Evolutionary conservation across 2,113 vertebrate species (phyloP), one percentile per base, ranked within the genome.

Genomic region (Aegypius monachus): DNA sequence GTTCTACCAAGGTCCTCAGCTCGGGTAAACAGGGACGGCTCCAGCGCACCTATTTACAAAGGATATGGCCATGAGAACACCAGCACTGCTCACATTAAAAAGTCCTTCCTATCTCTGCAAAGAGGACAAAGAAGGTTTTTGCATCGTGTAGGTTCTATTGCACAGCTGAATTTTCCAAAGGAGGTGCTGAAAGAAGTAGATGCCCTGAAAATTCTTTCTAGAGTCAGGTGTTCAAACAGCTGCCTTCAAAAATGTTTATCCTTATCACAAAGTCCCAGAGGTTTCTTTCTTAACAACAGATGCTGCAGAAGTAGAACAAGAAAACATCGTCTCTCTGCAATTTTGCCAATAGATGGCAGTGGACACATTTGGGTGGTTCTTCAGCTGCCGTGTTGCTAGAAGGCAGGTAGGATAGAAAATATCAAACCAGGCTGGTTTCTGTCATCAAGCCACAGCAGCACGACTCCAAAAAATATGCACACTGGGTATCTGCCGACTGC

Each of bases 301-400:
- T 13, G 12, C 16, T 10, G 71, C 38, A 11, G 34, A 81, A 59
- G 4, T 22, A 1, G 2, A 34, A 7, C 5, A 14, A 16, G 34
- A 70, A 65, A 65, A 29, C 32, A 21, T 11, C 0, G 10, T 11
- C 10, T 11, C 2, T 68, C 53, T 61, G 31, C 26, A 48, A 14
- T 84, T 65, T 86, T 72, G 16, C 95, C 96, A 82, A 36, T 53
- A 97, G 97, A 84, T 97, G 97, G 96, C 97, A 95, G 88, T 67
- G 83, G 79, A 25, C 23, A 19, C 93, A 68, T 92, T 59, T 45
- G 22, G 12, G 45, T 65, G 25, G 19, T 25, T 94, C 75, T 77
- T 27, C 27, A 70, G 50, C 61, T 1, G 31, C 16, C 4, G 18
- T 2, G 20, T n/a, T 34, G 4, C 26, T 12, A 36, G 42, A 59